Base-by-base conservation (phyloP, 2,797 vertebrate genomes). In the Hydrolagus colliei region DNA sequence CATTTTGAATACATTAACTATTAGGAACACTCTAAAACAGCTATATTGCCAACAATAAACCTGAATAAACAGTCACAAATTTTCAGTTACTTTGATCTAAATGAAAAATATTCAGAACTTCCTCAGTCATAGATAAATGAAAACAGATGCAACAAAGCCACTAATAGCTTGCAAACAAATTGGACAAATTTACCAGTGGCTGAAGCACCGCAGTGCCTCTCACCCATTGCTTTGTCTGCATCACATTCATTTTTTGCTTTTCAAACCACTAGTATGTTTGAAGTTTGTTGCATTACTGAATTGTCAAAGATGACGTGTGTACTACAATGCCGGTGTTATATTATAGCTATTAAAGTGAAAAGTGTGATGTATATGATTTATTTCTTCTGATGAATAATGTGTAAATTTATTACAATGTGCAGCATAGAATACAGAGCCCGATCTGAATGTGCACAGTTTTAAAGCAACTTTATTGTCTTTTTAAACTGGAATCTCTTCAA, bases 131-230 rank as follows among this genome's bases (percentile, higher is more conserved):
- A 84, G 79, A 84, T 71, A 84, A 71, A 71, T 67, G 79, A 84
- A 84, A 84, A 84, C 79, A 84, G 32, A 84, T 71, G 79, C 79
- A 16, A n/a, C 52, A 71, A 68, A 67, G 65, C 63, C 79, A 84
- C 79, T 84, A 84, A 84, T 84, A 71, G 79, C 79, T 84, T 84
- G 79, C 79, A 84, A 80, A 84, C 65, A 84, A 84, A 84, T 71
- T 68, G 79, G 79, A 84, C 79, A 84, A 71, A 84, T 84, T 67
- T 84, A 68, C 65, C 78, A 82, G 61, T 68, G 13, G 62, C 67
- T 67, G 8, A 32, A 22, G 75, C 52, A 59, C 75, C 61, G 61
- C 52, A 77, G 78, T 82, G 32, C 6, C 22, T 16, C 78, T 71
- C 63, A 52, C 10, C 41, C 32, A 52, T 63, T 84, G 32, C 10